Conservation (phyloP, 2,113 vertebrate species). For the Brachypteracias leptosomus region DNA sequence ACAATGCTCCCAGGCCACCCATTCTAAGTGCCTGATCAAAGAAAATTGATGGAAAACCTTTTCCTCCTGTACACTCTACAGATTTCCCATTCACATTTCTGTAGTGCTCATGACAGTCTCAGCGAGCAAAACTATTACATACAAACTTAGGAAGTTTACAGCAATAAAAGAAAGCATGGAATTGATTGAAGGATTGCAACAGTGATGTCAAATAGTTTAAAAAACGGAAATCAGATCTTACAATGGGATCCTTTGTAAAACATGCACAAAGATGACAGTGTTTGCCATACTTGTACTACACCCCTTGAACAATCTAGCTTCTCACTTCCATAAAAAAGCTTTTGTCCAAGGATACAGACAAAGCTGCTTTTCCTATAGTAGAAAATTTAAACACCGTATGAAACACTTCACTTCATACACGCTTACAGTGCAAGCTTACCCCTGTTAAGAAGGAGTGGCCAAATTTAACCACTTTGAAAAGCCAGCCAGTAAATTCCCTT, state of each 20-base stretch:
- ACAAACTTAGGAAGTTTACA: neutral
- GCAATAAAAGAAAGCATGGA: neutral
- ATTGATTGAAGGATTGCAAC: neutral
- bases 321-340: slow-evolving; percentile 46
- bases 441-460: neutral
- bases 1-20: neutral
- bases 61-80: neutral
- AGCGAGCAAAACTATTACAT: neutral
- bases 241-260: slow-evolving; percentile 54
- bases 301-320: slow-evolving; percentile 46
- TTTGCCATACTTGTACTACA: neutral
- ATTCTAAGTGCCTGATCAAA: fast-evolving
- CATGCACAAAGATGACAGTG: slow-evolving; percentile 64
- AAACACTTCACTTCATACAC: neutral
- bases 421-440: neutral
- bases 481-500: neutral
- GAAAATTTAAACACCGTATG: neutral
- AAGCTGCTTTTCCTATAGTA: slow-evolving; percentile 38
- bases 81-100: neutral
- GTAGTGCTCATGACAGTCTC: neutral
- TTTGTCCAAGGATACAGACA: slow-evolving; percentile 25
- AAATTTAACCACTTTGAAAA: neutral
- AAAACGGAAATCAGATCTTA: slow-evolving; percentile 25
- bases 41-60: neutral
- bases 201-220: slow-evolving; percentile 39